phyloP scores from a whole-genome alignment of 1,140 invertebrate genomes.

The Drosophila lacteicornis region DNA sequence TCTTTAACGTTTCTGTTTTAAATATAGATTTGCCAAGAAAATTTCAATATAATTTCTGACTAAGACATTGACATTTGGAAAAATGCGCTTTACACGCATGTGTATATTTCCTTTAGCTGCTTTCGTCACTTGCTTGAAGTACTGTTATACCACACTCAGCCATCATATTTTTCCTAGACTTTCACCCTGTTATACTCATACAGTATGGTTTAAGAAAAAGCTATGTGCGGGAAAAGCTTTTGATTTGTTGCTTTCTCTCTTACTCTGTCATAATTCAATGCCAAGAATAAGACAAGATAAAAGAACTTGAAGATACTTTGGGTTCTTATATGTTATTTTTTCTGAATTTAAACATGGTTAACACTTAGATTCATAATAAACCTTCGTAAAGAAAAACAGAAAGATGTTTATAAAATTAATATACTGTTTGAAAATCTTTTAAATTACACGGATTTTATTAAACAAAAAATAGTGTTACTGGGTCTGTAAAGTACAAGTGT shows the following conservation, averaged over 20 bases:
- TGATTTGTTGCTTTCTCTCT: neutral
- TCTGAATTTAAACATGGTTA: too few relatives aligned
- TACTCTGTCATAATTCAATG: neutral
- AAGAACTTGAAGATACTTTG: neutral
- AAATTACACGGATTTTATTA: too few relatives aligned
- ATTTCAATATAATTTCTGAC: neutral
- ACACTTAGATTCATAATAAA: too few relatives aligned
- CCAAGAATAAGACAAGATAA: neutral
- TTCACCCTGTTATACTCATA: neutral
- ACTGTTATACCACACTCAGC: neutral
- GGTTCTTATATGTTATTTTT: neutral
- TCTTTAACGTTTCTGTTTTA: too few relatives aligned
- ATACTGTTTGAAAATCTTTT: too few relatives aligned
- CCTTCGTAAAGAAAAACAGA: too few relatives aligned
- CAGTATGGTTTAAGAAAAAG: neutral
- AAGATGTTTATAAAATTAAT: too few relatives aligned
- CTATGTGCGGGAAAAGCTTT: neutral
- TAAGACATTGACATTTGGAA: neutral
- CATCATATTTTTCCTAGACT: neutral
- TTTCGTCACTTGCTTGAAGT: slow-evolving; percentile 1
- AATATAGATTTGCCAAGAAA: too few relatives aligned
- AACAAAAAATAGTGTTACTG: too few relatives aligned
- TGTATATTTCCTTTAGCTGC: too few relatives aligned
- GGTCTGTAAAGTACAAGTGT: too few relatives aligned
- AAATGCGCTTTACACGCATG: neutral